phyloP scores from a whole-genome alignment of 2,113 vertebrate species.

The Capreolus pygargus region DNA sequence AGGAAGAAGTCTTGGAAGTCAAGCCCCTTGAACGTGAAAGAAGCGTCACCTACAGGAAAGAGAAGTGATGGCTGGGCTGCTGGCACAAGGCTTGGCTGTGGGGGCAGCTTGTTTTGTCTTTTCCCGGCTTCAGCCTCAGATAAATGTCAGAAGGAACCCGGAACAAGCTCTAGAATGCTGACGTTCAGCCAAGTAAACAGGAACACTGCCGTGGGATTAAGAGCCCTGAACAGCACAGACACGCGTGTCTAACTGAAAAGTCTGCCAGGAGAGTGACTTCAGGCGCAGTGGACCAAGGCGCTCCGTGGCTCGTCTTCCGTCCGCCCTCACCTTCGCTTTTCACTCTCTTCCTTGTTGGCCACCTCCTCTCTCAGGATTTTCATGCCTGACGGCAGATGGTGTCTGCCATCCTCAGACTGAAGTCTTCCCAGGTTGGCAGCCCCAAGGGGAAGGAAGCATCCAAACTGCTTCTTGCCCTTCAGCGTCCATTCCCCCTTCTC shows the following conservation, averaged over 20 bases:
- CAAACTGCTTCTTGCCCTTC: not conserved
- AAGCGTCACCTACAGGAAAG: too few relatives aligned
- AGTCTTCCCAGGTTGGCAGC: not conserved
- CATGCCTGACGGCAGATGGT: not conserved
- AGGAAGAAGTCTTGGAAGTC: not conserved
- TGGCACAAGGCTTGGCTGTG: too few relatives aligned
- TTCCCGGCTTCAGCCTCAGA: not conserved
- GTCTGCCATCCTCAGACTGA: not conserved
- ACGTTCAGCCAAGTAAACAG: not conserved
- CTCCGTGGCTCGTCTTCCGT: fast-evolving
- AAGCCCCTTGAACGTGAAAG: not conserved
- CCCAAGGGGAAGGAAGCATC: fast-evolving
- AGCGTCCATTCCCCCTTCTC: not conserved
- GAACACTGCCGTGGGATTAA: not conserved
- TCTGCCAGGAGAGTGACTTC: fast-evolving
- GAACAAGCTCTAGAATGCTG: not conserved
- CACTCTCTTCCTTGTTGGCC: not conserved
- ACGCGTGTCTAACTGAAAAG: fast-evolving
- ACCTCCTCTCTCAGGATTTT: not conserved
- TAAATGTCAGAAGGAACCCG: not conserved
- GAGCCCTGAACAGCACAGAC: not conserved
- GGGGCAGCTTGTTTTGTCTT: not conserved
- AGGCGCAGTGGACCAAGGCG: not conserved
- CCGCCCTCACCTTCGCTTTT: not conserved
- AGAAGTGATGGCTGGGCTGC: not conserved